Evolutionary conservation across 2,888 invertebrate species (phyloP).

Genomic region (Girardia tigrina): DNA sequence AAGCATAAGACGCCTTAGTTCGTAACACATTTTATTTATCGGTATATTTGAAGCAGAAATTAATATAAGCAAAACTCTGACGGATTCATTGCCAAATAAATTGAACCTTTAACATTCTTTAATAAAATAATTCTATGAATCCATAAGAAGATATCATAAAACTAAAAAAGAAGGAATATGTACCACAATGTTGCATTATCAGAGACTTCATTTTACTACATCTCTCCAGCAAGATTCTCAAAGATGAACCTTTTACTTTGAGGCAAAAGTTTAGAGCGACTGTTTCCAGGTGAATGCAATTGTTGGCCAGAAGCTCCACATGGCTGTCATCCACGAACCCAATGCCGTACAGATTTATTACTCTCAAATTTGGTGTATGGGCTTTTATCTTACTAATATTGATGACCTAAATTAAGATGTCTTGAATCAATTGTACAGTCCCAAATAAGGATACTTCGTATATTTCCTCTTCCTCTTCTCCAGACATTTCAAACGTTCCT

Average conservation of each 20-base stretch:
- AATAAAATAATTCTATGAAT: too few species aligned
- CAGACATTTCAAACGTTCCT: conserved; percentile 51
- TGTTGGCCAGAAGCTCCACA: conserved; percentile 75
- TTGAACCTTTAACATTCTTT: too few species aligned
- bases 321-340: conserved; percentile 96
- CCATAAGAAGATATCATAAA: too few species aligned
- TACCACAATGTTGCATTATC: conserved; percentile 90
- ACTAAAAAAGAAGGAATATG: too few species aligned
- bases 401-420: conserved; percentile 53
- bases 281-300: conserved; percentile 88
- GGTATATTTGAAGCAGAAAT: too few species aligned
- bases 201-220: conserved; percentile 79
- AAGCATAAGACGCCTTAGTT: too few species aligned
- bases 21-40: too few species aligned
- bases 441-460: conserved; percentile 64
- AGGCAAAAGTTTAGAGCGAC: conserved; percentile 89
- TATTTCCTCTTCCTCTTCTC: conserved; percentile 96
- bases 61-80: too few species aligned
- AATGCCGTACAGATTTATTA: conserved; percentile 94
- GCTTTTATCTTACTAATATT: conserved; percentile 96
- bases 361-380: conserved; percentile 85
- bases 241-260: conserved; percentile 84
- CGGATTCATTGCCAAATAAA: too few species aligned
- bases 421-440: not conserved
- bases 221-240: conserved; percentile 80